Conservation (phyloP, 2,797 vertebrate genomes). For the Malacoctenus gilli region DNA sequence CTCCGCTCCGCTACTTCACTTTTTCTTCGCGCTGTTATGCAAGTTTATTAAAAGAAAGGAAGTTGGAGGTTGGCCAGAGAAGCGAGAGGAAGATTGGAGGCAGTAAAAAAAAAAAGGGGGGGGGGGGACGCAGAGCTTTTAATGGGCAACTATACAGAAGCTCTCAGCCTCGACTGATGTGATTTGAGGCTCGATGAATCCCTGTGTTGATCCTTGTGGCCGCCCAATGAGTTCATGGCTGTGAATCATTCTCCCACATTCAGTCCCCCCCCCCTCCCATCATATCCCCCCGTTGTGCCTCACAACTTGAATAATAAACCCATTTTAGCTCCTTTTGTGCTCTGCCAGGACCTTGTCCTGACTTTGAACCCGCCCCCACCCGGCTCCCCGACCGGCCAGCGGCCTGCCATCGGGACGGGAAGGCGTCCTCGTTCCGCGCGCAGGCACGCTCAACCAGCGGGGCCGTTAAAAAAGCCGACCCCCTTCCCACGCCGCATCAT, state of each 20-base stretch:
- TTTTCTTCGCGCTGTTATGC: constrained; percentile 18
- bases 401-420: constrained; percentile 26
- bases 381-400: constrained; percentile 20
- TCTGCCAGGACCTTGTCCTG: constrained; percentile 43
- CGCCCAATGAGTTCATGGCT: constrained; percentile 48
- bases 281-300: constrained; percentile 31
- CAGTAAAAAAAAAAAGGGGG: too few species aligned
- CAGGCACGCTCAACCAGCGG: constrained; percentile 30
- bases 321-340: constrained; percentile 54
- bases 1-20: constrained; percentile 5
- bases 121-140: constrained; percentile 44
- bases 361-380: constrained; percentile 52
- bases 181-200: constrained; percentile 68
- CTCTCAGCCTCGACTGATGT: constrained; percentile 68
- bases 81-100: constrained; percentile 52
- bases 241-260: constrained; percentile 49
- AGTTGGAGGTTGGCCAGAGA: constrained; percentile 37
- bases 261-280: too few species aligned
- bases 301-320: constrained; percentile 47
- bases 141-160: constrained; percentile 54
- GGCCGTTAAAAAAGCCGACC: constrained; percentile 30
- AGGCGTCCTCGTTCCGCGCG: constrained; percentile 47
- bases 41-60: constrained; percentile 38
- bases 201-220: constrained; percentile 48
- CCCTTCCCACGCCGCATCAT: not conserved